A percentile compares a stretch with the other conserved stretches of the same genome.
phyloP scores from a whole-genome alignment of 1,140 invertebrate species.

The Pseudomyrmex concolor region DNA sequence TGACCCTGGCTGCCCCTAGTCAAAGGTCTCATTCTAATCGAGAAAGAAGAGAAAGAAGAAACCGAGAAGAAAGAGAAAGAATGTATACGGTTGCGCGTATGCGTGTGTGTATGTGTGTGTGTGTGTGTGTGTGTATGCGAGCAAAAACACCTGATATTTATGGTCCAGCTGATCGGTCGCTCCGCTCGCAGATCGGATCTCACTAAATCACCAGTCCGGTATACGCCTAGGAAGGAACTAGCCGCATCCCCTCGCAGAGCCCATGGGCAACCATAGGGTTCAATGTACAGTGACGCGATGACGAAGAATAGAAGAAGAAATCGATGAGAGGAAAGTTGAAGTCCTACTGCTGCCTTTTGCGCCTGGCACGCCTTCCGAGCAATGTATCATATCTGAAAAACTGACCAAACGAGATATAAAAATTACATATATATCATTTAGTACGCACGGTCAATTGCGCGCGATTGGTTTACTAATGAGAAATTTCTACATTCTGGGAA shows the following conservation, averaged over 20 bases:
- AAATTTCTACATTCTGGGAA: neutral
- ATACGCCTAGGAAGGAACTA: slow-evolving; percentile 80
- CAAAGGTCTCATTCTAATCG: slow-evolving; percentile 70
- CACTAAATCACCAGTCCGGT: slow-evolving; percentile 79
- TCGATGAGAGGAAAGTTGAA: slow-evolving; percentile 45
- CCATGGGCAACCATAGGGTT: slow-evolving; percentile 64
- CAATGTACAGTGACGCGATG: slow-evolving; percentile 62
- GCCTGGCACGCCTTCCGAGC: slow-evolving; percentile 7
- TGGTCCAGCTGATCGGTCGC: slow-evolving; percentile 79
- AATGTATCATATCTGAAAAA: slow-evolving; percentile 43
- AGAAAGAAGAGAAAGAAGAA: neutral
- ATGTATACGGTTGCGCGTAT: slow-evolving; percentile 1
- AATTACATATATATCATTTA: neutral
- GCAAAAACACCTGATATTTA: slow-evolving; percentile 83
- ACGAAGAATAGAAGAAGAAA: slow-evolving; percentile 54
- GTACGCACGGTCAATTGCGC: neutral
- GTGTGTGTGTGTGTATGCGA: slow-evolving; percentile 16
- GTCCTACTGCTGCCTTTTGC: slow-evolving; percentile 4
- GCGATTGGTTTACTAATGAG: neutral
- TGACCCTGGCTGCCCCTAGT: slow-evolving; percentile 61
- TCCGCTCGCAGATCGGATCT: slow-evolving; percentile 79
- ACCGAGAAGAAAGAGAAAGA: neutral
- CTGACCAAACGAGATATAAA: slow-evolving; percentile 4
- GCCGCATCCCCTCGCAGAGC: slow-evolving; percentile 57
- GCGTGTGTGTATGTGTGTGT: slow-evolving; percentile 19